A percentile compares a stretch with the other conserved stretches of the same genome.
These are phyloP conservation scores for Apodemus sylvaticus DNA, from an alignment of 2,113 vertebrate species.

Conservation along the genomic window DNA sequence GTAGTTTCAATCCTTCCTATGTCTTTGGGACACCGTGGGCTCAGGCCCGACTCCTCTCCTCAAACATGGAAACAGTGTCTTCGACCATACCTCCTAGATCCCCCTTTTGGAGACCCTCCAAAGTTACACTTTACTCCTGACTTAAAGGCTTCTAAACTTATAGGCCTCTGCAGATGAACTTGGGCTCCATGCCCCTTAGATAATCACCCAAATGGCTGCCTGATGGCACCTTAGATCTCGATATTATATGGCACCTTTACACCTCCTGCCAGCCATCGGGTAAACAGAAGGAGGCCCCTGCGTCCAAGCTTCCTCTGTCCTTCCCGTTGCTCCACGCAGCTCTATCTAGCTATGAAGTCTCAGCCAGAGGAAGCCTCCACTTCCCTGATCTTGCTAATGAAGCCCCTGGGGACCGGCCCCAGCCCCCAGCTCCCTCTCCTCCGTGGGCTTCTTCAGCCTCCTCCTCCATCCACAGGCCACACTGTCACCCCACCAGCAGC, in stretches of 20 bases:
- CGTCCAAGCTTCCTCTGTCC: background rate
- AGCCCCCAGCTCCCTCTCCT: too few species aligned
- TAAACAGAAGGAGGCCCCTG: background rate
- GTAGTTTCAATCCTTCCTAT: too few species aligned
- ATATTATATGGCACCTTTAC: background rate
- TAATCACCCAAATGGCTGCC: background rate
- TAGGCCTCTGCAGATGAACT: background rate
- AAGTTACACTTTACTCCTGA: background rate
- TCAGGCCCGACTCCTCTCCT: background rate
- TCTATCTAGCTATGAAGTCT: too few species aligned
- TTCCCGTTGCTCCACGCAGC: background rate
- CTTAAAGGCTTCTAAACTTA: background rate
- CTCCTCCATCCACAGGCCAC: background rate
- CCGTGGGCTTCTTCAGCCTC: too few species aligned
- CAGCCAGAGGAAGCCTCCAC: too few species aligned
- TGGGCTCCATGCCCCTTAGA: background rate
- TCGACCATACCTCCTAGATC: background rate
- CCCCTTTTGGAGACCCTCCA: background rate
- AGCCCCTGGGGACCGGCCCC: too few species aligned
- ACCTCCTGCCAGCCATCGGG: background rate
- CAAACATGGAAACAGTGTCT: background rate
- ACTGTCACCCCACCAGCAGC: background rate
- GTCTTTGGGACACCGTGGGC: too few species aligned
- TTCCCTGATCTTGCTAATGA: too few species aligned
- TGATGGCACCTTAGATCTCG: background rate